Evolutionary conservation across 2,113 vertebrate genomes (phyloP), one percentile per base, ranked within the genome.

Genomic region (Cyphomyrus plagiostoma): DNA sequence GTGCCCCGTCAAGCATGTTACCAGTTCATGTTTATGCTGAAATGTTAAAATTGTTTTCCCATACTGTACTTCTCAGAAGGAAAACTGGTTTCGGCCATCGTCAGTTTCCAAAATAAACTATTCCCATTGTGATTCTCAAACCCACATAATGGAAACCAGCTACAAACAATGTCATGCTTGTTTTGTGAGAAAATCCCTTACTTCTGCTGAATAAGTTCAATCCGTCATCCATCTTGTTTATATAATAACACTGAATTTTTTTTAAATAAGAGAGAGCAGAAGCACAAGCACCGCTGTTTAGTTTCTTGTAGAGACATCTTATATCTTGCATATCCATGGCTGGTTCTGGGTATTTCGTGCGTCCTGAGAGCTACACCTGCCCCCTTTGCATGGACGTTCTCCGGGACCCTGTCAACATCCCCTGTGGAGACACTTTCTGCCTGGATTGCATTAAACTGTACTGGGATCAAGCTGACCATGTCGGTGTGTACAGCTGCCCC

Each of bases 401-500:
- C 3, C 92, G 90, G 45, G 96, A 96, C 89, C 93, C 95, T 0
- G 95, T 96, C 90, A 95, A 95, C 88, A 94, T 96, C 77, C 94
- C 95, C 2, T 96, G 96, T 74, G 95, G 95, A 74, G 95, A 96
- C 91, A 95, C 93, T 89, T 96, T 92, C 92, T 96, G 95, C 91
- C 90, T 95, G 86, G 95, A 96, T 89, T 96, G 96, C 91, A 96
- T 96, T 90, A 96, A 95, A 90, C 91, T 93, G 91, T 96, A 96
- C 93, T 96, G 96, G 96, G 96, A 97, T 91, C 96, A 96, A 91
- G 95, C 93, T 2, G 95, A 96, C 91, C 95, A 95, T 91, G 89
- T 93, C 53, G 95, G 95, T 1, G 94, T 96, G 52, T 96, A 96
- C 92, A 94, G 90, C 88, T 96, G 95, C 89, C 95, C 95, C 2